Evolutionary conservation across 2,797 vertebrate species (phyloP).

Genomic region (Neostethus bicornis): DNA sequence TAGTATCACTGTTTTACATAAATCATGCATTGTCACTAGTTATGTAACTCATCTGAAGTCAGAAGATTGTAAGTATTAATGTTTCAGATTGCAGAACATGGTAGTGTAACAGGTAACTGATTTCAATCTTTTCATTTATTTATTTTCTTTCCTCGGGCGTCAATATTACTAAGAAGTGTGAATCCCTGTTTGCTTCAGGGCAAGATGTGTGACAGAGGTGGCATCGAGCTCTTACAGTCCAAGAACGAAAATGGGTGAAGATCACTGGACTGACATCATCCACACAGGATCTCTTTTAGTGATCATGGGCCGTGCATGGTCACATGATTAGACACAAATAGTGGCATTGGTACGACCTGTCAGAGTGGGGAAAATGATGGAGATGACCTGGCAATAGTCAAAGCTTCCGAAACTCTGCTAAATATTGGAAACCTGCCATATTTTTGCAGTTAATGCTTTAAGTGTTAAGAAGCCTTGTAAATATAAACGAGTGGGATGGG

Average conservation of each 20-base stretch:
- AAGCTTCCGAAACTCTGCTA: conserved; percentile 74
- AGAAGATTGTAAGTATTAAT: conserved; percentile 81
- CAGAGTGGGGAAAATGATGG: conserved; percentile 79
- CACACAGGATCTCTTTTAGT: conserved; percentile 97
- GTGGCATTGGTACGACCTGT: conserved; percentile 88
- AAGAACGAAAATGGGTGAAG: conserved; percentile 99
- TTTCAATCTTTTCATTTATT: conserved; percentile 86
- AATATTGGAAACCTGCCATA: conserved; percentile 70
- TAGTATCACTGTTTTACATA: conserved; percentile 54
- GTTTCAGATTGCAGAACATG: conserved; percentile 83
- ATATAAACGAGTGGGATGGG: conserved; percentile 54
- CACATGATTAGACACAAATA: conserved; percentile 94
- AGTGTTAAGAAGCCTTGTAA: conserved; percentile 67
- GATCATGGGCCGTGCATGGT: conserved; percentile 91
- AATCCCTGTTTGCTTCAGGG: conserved; percentile 99
- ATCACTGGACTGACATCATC: conserved; percentile 97
- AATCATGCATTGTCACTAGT: conserved; percentile 51
- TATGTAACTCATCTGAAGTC: conserved; percentile 46
- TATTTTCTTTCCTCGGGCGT: conserved; percentile 89
- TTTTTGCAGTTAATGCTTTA: conserved; percentile 71
- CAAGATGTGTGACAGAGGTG: conserved; percentile 99
- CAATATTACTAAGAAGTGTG: conserved; percentile 99
- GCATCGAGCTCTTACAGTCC: conserved; percentile 99
- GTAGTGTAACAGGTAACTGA: conserved; percentile 88
- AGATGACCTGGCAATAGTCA: conserved; percentile 76